A percentile compares a stretch with the other conserved stretches of the same genome.
phyloP scores from a whole-genome alignment of 2,888 invertebrate species.

The Noctua janthina region DNA sequence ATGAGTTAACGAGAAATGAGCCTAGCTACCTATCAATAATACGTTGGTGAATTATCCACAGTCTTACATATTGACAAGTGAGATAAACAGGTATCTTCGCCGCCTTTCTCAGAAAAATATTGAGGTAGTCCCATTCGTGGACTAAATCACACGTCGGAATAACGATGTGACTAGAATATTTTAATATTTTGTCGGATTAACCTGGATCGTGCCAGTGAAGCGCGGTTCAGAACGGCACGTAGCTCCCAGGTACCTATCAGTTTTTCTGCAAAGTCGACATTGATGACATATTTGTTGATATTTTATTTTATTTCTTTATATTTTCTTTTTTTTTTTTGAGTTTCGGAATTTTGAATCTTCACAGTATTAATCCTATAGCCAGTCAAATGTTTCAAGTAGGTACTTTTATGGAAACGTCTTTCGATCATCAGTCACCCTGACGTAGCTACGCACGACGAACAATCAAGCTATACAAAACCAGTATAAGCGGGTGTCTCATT shows the following conservation, averaged over 20 bases:
- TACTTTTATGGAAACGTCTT: not conserved
- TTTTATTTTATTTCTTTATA: not conserved
- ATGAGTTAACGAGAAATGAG: too few relatives aligned
- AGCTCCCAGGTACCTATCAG: not conserved
- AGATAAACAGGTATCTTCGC: conserved; percentile 6
- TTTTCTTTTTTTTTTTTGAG: not conserved
- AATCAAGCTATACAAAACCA: too few relatives aligned
- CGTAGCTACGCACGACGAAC: not conserved
- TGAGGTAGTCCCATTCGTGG: conserved; percentile 50
- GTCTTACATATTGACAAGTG: not conserved
- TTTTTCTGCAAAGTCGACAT: not conserved
- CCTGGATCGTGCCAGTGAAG: conserved; percentile 13
- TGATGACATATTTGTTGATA: not conserved
- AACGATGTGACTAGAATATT: conserved; percentile 44
- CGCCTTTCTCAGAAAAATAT: conserved; percentile 32
- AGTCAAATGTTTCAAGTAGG: not conserved
- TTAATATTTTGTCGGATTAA: conserved; percentile 41
- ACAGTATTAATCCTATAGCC: not conserved
- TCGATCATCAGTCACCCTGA: not conserved
- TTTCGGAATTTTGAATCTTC: not conserved
- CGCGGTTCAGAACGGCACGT: conserved; percentile 6
- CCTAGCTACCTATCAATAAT: not conserved
- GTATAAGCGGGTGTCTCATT: too few relatives aligned
- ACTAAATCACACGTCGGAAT: conserved; percentile 28
- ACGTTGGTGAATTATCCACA: not conserved